phyloP scores from a whole-genome alignment of 2,888 invertebrate genomes.

The Leptopilina myrica region DNA sequence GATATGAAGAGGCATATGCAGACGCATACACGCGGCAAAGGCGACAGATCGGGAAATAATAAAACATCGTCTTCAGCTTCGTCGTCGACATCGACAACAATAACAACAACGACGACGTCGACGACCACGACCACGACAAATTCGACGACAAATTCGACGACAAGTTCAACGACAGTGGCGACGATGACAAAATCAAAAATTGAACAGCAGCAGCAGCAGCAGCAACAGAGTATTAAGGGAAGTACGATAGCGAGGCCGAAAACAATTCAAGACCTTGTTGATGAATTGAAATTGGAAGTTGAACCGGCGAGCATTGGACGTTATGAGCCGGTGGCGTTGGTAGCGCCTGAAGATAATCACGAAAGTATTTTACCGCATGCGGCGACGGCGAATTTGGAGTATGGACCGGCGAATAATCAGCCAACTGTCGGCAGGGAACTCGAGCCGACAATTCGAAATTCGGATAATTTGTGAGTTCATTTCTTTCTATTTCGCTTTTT shows the following conservation, averaged over 20 bases:
- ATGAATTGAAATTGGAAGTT: slow-evolving; percentile 71
- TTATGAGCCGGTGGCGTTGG: slow-evolving; percentile 66
- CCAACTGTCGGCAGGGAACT: background rate
- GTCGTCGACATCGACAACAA: slow-evolving; percentile 49
- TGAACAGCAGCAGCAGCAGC: background rate
- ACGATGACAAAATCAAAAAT: background rate
- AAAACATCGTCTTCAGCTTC: background rate
- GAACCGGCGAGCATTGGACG: slow-evolving; percentile 64
- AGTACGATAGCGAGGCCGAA: slow-evolving; percentile 44
- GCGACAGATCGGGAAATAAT: slow-evolving; percentile 61
- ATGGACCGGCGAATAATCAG: slow-evolving; percentile 51
- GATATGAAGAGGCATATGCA: slow-evolving; percentile 89
- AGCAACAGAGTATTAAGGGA: slow-evolving; percentile 11
- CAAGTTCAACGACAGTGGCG: background rate
- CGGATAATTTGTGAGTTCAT: slow-evolving; percentile 76
- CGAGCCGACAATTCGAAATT: slow-evolving; percentile 70
- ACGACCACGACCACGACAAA: slow-evolving; percentile 49
- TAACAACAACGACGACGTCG: slow-evolving; percentile 45
- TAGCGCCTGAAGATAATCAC: slow-evolving; percentile 68
- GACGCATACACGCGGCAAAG: slow-evolving; percentile 80
- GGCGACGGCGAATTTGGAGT: slow-evolving; percentile 69
- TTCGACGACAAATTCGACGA: slow-evolving; percentile 27
- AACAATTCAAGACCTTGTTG: slow-evolving; percentile 71
- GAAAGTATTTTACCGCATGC: slow-evolving; percentile 73
- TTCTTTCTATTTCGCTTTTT: no score